These are phyloP conservation scores for Somateria mollissima DNA, from an alignment of 2,797 vertebrate genomes.

Conservation along the genomic window DNA sequence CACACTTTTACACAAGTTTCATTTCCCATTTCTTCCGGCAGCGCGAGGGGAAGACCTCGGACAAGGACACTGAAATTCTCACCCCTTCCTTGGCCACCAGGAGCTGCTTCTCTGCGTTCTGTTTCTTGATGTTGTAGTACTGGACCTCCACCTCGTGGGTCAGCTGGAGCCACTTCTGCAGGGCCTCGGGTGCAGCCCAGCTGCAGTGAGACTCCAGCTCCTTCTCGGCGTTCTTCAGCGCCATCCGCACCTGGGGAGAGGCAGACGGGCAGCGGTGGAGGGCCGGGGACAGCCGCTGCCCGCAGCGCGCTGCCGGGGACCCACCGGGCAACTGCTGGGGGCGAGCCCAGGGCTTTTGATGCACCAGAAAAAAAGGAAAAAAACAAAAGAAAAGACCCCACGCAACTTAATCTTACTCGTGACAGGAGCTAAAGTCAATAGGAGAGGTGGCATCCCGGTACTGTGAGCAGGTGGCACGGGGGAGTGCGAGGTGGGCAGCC, in stretches of 20 bases:
- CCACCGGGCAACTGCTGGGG: neutral
- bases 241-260: constrained; percentile 90
- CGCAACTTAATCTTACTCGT: rapidly evolving
- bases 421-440: neutral
- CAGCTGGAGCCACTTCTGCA: constrained; percentile 98
- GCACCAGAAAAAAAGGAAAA: too few relatives aligned
- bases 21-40: rapidly evolving
- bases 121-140: constrained; percentile 99
- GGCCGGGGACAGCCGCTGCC: neutral
- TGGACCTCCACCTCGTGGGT: constrained; percentile 98
- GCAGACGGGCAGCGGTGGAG: rapidly evolving
- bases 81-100: constrained; percentile 97
- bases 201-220: constrained; percentile 93
- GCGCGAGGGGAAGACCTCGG: rapidly evolving
- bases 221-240: constrained; percentile 94
- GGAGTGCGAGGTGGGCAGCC: neutral
- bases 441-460: neutral
- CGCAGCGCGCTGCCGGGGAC: too few relatives aligned
- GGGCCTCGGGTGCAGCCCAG: constrained; percentile 91
- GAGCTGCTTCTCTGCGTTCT: constrained; percentile 94
- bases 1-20: rapidly evolving
- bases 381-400: neutral
- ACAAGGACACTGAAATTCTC: neutral
- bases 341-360: rapidly evolving
- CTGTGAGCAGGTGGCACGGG: neutral